These are phyloP conservation scores for Temnopleurus reevesii DNA, from an alignment of 53 echinoderm and acorn worm genomes.

Conservation along the genomic window DNA sequence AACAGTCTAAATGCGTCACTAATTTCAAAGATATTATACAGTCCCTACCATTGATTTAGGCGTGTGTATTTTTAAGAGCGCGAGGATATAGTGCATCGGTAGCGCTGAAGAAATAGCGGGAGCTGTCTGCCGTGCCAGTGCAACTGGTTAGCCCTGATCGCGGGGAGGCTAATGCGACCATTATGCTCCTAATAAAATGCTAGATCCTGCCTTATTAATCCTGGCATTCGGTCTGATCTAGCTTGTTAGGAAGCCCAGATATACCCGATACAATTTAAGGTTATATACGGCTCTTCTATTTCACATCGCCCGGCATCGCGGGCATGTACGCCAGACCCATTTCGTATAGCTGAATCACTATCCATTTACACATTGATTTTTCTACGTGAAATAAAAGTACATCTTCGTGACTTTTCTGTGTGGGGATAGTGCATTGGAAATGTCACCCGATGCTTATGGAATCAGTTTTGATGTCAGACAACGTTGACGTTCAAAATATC, in stretches of 20 bases:
- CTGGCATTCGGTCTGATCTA: slow-evolving; percentile 24
- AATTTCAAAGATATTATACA: background rate
- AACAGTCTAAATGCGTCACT: slow-evolving; percentile 1
- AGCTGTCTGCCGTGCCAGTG: background rate
- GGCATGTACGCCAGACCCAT: slow-evolving; percentile 1
- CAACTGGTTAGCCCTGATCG: background rate
- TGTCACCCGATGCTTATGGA: background rate
- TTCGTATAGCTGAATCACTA: background rate
- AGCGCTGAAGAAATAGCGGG: background rate
- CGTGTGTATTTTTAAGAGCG: background rate
- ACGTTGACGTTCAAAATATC: too few relatives aligned
- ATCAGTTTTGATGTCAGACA: too few relatives aligned
- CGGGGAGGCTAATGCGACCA: background rate
- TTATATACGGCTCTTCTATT: background rate
- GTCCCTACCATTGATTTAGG: background rate
- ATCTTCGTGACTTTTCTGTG: background rate
- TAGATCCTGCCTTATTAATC: slow-evolving; percentile 13
- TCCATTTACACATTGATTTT: background rate
- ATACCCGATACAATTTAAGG: background rate
- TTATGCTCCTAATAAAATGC: slow-evolving; percentile 17
- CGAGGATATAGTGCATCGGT: background rate
- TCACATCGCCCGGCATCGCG: background rate
- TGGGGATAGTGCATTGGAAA: background rate
- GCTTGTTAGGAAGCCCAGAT: slow-evolving; percentile 19
- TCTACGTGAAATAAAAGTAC: background rate